Evolutionary conservation across 1,140 invertebrate species (phyloP), one percentile per base, ranked within the genome.

Genomic region (Phortica variegata): DNA sequence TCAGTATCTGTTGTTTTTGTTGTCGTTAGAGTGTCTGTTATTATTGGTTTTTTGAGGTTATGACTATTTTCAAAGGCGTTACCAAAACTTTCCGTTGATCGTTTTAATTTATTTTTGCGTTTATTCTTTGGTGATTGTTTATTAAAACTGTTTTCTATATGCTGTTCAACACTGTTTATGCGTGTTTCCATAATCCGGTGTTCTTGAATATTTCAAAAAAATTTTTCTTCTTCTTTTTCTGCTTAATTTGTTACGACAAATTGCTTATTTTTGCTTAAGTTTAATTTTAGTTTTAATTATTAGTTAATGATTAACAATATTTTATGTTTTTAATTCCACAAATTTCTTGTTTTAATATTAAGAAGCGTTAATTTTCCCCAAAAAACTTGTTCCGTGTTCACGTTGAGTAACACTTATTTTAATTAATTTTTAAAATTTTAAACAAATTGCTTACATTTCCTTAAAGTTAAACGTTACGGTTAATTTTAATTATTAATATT

Each of bases 321-420:
- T 26, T 26, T 26, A 6, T 6, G 10, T 6, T 5, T 26, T 5
- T 5, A 26, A 6, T 26, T 26, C 10, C 10, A 26, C 10, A 6
- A 10, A 6, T 26, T 6, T 10, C 5, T 26, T 26, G 10, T 10
- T 26, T 26, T 26, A 26, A 6, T 26, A 26, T 53, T 58, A 58
- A 58, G 36, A 58, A 58, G 56, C 56, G 56, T 58, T 52, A 50
- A 58, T 58, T 58, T 57, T 58, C 55, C 56, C 56, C 56, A 58
- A 52, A 21, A 43, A 20, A 47, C n/a, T n/a, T n/a, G n/a, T n/a
- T n/a, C n/a, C n/a, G n/a, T n/a, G n/a, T n/a, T n/a, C n/a, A n/a
- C n/a, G n/a, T n/a, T n/a, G n/a, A n/a, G 43, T 43, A 40, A 52
- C 56, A 52, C 43, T 19, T 47, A 39, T 18, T 8, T 31, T 26